Conservation (phyloP, 2,113 vertebrate genomes). For the Dendrocopos noguchii region DNA sequence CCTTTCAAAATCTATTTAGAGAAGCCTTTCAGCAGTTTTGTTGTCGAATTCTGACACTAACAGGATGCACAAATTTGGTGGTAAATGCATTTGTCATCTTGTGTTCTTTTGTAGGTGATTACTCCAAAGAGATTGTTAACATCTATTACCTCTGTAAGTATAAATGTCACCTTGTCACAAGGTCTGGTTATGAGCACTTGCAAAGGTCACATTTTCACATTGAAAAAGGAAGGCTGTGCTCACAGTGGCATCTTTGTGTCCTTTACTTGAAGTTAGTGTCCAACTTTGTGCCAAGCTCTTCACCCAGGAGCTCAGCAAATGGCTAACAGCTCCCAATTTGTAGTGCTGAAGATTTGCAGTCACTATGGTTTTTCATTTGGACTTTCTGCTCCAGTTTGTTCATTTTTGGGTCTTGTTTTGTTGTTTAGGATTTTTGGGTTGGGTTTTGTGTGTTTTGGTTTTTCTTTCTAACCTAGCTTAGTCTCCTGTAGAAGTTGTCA, state of each 20-base stretch:
- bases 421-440: neutral
- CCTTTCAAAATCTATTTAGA: neutral
- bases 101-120: conserved; percentile 81
- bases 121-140: conserved; percentile 95
- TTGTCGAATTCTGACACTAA: neutral
- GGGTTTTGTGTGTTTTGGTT: neutral
- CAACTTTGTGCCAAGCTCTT: neutral
- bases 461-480: neutral
- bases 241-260: neutral
- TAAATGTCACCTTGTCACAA: neutral
- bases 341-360: neutral
- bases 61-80: neutral
- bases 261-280: neutral
- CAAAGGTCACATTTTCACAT: neutral
- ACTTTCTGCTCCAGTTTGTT: neutral
- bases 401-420: neutral
- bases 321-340: neutral
- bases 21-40: neutral
- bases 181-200: neutral
- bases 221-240: neutral
- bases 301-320: neutral
- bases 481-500: neutral
- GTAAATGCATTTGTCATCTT: neutral
- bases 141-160: conserved; percentile 89
- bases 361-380: neutral